Evolutionary conservation across 2,113 vertebrate genomes (phyloP).

Genomic region (Panthera tigris): DNA sequence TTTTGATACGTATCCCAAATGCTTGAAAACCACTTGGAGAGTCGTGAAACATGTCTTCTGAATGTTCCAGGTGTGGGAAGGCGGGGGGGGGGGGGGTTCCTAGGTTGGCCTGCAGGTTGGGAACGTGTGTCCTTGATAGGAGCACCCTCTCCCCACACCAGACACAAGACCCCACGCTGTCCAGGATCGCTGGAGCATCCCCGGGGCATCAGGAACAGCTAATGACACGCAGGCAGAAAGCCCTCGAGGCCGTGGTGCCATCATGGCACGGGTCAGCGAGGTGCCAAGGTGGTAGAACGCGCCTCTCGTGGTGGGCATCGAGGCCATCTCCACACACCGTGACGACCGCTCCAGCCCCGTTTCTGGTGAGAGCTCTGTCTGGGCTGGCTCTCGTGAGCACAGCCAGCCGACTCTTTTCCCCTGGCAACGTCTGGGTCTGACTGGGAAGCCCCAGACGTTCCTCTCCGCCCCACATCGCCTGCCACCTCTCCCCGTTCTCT

Average conservation of each 20-base stretch:
- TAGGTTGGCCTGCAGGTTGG: too few relatives aligned
- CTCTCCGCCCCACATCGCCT: too few relatives aligned
- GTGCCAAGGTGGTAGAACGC: not conserved
- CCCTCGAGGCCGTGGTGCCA: not conserved
- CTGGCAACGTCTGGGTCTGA: not conserved
- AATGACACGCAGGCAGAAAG: not conserved
- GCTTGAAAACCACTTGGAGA: not conserved
- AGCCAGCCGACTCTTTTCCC: too few relatives aligned
- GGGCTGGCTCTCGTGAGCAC: not conserved
- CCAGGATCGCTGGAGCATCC: not conserved
- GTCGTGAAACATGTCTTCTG: not conserved
- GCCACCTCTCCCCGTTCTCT: not conserved
- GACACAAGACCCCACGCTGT: rapidly evolving
- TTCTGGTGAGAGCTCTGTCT: too few relatives aligned
- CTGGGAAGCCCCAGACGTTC: too few relatives aligned
- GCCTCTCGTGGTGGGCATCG: not conserved
- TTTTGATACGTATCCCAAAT: not conserved
- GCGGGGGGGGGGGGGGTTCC: too few relatives aligned
- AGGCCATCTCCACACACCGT: not conserved
- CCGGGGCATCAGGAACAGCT: too few relatives aligned
- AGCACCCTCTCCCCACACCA: too few relatives aligned
- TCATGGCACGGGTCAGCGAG: rapidly evolving
- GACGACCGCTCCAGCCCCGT: not conserved
- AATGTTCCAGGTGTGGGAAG: not conserved
- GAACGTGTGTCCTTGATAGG: too few relatives aligned